Percentiles rank a stretch among this genome's conserved stretches.
phyloP scores from a whole-genome alignment of 2,888 invertebrate species.

The Yponomeuta evonymella region DNA sequence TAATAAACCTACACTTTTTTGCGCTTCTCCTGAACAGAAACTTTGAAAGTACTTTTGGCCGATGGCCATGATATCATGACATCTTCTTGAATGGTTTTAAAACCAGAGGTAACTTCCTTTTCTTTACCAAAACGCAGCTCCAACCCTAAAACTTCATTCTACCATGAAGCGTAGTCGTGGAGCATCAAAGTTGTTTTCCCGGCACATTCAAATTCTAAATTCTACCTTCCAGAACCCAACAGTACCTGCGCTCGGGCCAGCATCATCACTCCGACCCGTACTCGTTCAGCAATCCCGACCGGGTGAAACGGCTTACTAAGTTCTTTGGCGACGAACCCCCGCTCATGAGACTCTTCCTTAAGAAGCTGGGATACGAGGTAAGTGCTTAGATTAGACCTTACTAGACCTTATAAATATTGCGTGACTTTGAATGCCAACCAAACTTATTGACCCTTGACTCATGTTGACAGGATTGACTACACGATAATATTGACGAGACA shows the following conservation, averaged over 20 bases:
- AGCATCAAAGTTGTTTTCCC: not conserved
- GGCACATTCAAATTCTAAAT: not conserved
- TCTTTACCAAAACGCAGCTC: not conserved
- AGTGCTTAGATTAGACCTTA: slow-evolving; percentile 20
- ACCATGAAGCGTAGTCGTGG: not conserved
- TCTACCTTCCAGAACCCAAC: slow-evolving; percentile 73
- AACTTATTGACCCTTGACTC: too few relatives aligned
- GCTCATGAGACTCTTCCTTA: slow-evolving; percentile 89
- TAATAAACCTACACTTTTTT: too few relatives aligned
- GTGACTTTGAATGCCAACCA: too few relatives aligned
- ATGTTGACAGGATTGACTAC: too few relatives aligned
- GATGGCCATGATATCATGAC: too few relatives aligned
- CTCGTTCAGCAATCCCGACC: slow-evolving; percentile 88
- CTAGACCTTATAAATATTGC: too few relatives aligned
- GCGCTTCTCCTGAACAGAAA: too few relatives aligned
- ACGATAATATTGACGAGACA: too few relatives aligned
- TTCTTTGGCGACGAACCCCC: slow-evolving; percentile 97
- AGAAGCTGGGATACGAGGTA: slow-evolving; percentile 94
- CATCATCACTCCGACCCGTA: slow-evolving; percentile 75
- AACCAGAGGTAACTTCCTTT: too few relatives aligned
- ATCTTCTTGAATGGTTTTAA: too few relatives aligned
- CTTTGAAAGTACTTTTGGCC: too few relatives aligned
- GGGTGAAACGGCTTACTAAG: slow-evolving; percentile 92
- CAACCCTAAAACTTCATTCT: too few relatives aligned
- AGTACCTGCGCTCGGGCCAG: slow-evolving; percentile 74